Conservation (phyloP, 2,888 invertebrate species). For the Idaea aversata region DNA sequence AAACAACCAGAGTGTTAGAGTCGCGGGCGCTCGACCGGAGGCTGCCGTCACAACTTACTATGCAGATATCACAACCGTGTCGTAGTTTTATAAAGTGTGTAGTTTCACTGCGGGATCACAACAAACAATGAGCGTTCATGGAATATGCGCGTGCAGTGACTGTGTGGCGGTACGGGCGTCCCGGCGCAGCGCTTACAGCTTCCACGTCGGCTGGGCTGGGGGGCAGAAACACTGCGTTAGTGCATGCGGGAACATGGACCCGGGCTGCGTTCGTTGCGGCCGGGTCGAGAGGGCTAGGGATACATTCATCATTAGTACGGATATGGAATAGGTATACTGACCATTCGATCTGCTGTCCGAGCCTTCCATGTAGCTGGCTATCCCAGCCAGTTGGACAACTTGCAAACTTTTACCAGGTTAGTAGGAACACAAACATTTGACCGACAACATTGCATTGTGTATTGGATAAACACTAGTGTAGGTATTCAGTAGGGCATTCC, state of each 20-base stretch:
- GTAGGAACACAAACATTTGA: slow-evolving; percentile 44
- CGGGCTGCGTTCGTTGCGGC: slow-evolving; percentile 27
- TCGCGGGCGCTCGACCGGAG: slow-evolving; percentile 56
- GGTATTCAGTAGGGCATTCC: slow-evolving; percentile 10
- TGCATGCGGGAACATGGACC: slow-evolving; percentile 58
- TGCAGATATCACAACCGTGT: slow-evolving; percentile 74
- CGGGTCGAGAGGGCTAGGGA: slow-evolving; percentile 7
- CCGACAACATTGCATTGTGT: slow-evolving; percentile 36
- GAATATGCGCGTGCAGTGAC: slow-evolving; percentile 72
- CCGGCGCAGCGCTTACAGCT: slow-evolving; percentile 65
- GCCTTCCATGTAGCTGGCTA: not conserved
- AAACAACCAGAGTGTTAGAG: slow-evolving; percentile 76
- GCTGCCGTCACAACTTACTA: slow-evolving; percentile 71
- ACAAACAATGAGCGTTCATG: slow-evolving; percentile 80
- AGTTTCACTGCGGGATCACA: slow-evolving; percentile 80
- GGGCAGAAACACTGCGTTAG: slow-evolving; percentile 73
- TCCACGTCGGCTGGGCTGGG: slow-evolving; percentile 76
- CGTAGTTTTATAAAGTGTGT: slow-evolving; percentile 72
- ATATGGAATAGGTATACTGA: slow-evolving; percentile 2
- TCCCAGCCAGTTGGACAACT: slow-evolving; percentile 17
- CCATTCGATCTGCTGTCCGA: not conserved
- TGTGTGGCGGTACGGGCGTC: slow-evolving; percentile 56
- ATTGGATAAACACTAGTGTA: slow-evolving; percentile 18
- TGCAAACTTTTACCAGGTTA: slow-evolving; percentile 69
- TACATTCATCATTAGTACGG: slow-evolving; percentile 36